Evolutionary conservation across 2,113 vertebrate genomes (phyloP).

Genomic region (Epinephelus cyanopodus): DNA sequence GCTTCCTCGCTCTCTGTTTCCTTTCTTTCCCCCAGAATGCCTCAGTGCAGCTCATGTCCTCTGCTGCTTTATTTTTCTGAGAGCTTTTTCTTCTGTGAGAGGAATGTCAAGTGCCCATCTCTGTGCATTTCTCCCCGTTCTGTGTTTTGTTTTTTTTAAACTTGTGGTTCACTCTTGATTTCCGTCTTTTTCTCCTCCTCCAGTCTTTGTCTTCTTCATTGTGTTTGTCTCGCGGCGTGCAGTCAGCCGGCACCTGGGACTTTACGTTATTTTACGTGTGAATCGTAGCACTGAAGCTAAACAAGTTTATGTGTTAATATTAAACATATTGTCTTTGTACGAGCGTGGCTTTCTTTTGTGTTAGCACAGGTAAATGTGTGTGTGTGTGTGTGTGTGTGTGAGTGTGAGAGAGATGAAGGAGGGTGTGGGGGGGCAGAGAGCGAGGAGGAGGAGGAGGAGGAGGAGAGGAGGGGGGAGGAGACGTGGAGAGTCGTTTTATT

Average conservation of each 20-base stretch:
- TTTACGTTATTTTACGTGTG: background rate
- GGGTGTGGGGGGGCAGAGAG: background rate
- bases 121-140: slow-evolving; percentile 43
- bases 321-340: slow-evolving; percentile 28
- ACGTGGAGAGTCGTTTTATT: slow-evolving; percentile 78
- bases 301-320: slow-evolving; percentile 27
- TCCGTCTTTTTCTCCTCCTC: slow-evolving; percentile 14
- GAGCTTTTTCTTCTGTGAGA: slow-evolving; percentile 79
- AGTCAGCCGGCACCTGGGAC: slow-evolving; percentile 5
- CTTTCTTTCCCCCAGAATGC: slow-evolving; percentile 58
- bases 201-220: slow-evolving; percentile 8
- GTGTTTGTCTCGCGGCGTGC: background rate
- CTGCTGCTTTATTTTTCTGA: slow-evolving; percentile 72
- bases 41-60: slow-evolving; percentile 71
- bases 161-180: slow-evolving; percentile 51
- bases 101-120: slow-evolving; percentile 82
- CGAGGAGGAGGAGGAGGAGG: slow-evolving; percentile 10
- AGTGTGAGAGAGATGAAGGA: background rate
- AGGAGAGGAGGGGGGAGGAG: slow-evolving; percentile 46
- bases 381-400: background rate
- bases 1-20: slow-evolving; percentile 52
- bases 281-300: background rate
- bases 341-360: slow-evolving; percentile 57
- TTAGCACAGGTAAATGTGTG: slow-evolving; percentile 15
- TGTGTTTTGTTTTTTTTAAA: slow-evolving; percentile 60